Evolutionary conservation across 2,888 invertebrate genomes (phyloP).

Genomic region (Eremobia ochroleuca): DNA sequence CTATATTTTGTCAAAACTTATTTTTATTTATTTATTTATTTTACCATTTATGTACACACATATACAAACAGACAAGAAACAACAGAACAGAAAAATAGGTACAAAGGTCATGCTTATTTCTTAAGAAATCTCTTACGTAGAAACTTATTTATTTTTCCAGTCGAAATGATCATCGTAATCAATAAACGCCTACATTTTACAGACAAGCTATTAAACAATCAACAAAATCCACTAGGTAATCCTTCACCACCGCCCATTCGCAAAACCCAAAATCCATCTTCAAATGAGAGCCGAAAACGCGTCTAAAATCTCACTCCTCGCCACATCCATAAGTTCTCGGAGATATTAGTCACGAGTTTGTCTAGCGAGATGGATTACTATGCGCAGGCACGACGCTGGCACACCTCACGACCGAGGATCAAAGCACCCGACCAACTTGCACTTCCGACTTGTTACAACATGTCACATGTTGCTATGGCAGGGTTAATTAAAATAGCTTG

Average conservation of each 20-base stretch:
- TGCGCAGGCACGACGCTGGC: constrained; percentile 80
- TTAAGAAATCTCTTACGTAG: no score
- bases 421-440: constrained; percentile 74
- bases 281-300: constrained; percentile 36
- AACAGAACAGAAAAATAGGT: no score
- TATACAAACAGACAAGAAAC: no score
- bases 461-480: constrained; percentile 64
- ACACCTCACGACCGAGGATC: constrained; percentile 78
- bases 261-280: constrained; percentile 5
- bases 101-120: no score
- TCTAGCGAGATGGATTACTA: constrained; percentile 80
- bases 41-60: no score
- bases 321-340: constrained; percentile 54
- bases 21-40: no score
- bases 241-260: background rate
- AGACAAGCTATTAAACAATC: background rate
- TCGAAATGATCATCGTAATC: background rate
- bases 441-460: constrained; percentile 71
- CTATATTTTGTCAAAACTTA: background rate
- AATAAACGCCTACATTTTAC: background rate
- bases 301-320: constrained; percentile 8
- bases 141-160: background rate
- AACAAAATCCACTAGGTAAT: background rate
- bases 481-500: constrained; percentile 67
- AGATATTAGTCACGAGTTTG: constrained; percentile 72